Base-by-base conservation (phyloP, 2,113 vertebrate species). In the Rhea americana region DNA sequence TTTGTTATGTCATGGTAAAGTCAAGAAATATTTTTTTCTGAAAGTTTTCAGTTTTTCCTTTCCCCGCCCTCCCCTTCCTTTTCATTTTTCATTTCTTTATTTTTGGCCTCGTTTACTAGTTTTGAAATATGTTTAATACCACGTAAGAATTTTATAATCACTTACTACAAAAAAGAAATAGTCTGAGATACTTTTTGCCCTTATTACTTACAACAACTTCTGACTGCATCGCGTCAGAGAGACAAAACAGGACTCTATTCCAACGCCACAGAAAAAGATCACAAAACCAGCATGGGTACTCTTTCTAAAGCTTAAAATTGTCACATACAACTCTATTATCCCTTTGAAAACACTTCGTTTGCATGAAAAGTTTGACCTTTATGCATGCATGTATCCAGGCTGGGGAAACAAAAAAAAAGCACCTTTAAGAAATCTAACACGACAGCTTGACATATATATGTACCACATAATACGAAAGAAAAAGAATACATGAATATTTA, bases 321-420 rank as follows among this genome's bases (percentile, higher is more conserved):
- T 56, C 13, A 15, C 55, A 30, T 8, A 30, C 55, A 73, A 6
- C 11, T 55, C 56, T 85, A 28, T 26, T 17, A 77, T 1, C 9
- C 16, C 9, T 18, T 30, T 53, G 41, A 66, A 92, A 88, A 73
- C 28, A 22, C 7, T 39, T 37, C 2, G 14, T 9, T 15, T 8
- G 9, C 15, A 30, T 0, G 14, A 7, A 11, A 9, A 53, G 58
- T 24, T 74, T 21, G 66, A 30, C 51, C 39, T 81, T 85, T 70
- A 83, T 39, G 73, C 10, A 50, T 12, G 47, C 10, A 51, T 0
- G 0, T 21, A 80, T 53, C 0, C 59, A 62, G 32, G 12, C 13
- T 62, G 59, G n/a, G 21, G n/a, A 62, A 70, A 89, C 71, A 87
- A 47, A 68, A 35, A 30, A 9, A 75, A 59, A 16, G 6, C 6